Evolutionary conservation across 2,113 vertebrate genomes (phyloP).

Genomic region (Ageneiosus marmoratus): DNA sequence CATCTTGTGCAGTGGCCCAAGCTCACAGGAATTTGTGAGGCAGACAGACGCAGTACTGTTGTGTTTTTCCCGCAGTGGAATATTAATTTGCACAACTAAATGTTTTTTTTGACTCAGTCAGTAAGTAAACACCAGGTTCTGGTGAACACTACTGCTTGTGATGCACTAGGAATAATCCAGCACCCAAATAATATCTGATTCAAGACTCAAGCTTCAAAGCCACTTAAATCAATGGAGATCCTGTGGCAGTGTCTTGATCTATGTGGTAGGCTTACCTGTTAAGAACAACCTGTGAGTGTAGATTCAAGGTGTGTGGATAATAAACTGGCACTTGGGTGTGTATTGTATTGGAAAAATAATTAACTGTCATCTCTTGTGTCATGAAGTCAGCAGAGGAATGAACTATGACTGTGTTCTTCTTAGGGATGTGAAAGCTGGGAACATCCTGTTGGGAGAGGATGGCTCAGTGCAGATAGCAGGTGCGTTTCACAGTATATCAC

Average conservation of each 20-base stretch:
- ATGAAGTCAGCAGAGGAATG: conserved; percentile 27
- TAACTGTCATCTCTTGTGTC: not conserved
- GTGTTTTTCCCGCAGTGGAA: too few relatives aligned
- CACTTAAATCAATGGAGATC: not conserved
- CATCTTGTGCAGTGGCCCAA: too few relatives aligned
- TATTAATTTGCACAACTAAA: too few relatives aligned
- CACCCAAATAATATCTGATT: conserved; percentile 11
- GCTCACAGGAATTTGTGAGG: too few relatives aligned
- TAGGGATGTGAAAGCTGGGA: conserved; percentile 97
- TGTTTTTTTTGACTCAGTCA: not conserved
- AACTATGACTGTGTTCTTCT: conserved; percentile 49
- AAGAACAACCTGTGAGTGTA: not conserved
- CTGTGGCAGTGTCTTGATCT: not conserved
- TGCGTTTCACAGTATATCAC: conserved; percentile 63
- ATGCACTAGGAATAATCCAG: conserved; percentile 2
- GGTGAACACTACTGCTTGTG: not conserved
- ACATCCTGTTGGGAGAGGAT: conserved; percentile 97
- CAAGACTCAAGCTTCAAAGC: not conserved
- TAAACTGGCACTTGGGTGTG: not conserved
- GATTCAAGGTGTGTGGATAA: not conserved
- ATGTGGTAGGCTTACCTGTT: not conserved
- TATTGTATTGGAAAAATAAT: not conserved
- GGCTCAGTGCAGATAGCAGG: conserved; percentile 99
- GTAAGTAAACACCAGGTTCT: not conserved
- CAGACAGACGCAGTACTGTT: too few relatives aligned